Conservation (phyloP, 2,888 invertebrate species). For the Plebejus argus region DNA sequence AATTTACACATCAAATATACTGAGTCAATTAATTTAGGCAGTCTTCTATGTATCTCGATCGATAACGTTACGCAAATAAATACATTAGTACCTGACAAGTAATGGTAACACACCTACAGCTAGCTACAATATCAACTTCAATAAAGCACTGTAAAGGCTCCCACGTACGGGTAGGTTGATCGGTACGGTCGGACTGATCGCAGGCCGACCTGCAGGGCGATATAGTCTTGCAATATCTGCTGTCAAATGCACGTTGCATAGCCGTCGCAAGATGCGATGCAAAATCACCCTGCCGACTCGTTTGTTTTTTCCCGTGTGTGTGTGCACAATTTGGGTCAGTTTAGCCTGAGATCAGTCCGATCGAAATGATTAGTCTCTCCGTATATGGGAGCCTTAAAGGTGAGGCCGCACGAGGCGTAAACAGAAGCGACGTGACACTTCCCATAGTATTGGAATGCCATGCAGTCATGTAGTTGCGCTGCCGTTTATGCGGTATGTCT, state of each 20-base stretch:
- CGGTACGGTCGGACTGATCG: neutral
- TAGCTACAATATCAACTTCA: constrained; percentile 53
- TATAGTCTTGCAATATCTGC: too few species aligned
- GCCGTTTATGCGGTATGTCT: neutral
- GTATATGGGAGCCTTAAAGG: neutral
- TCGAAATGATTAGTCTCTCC: neutral
- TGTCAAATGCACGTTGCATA: too few species aligned
- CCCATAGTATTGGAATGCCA: neutral
- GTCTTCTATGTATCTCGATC: constrained; percentile 76
- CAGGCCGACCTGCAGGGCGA: too few species aligned
- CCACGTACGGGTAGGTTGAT: neutral
- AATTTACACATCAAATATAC: constrained; percentile 67
- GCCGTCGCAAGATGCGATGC: too few species aligned
- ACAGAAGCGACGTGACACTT: neutral
- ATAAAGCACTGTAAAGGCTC: constrained; percentile 49
- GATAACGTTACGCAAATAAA: constrained; percentile 49
- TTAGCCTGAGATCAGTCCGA: neutral
- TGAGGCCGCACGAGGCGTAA: neutral
- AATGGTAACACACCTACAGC: constrained; percentile 74
- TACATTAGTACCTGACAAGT: constrained; percentile 49
- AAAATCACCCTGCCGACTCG: too few species aligned
- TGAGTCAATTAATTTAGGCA: constrained; percentile 76
- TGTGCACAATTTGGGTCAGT: too few species aligned
- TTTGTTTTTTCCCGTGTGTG: too few species aligned
- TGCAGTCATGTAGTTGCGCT: neutral